Evolutionary conservation across 2,797 vertebrate species (phyloP), one percentile per base, ranked within the genome.

Genomic region (Lacerta viridis): DNA sequence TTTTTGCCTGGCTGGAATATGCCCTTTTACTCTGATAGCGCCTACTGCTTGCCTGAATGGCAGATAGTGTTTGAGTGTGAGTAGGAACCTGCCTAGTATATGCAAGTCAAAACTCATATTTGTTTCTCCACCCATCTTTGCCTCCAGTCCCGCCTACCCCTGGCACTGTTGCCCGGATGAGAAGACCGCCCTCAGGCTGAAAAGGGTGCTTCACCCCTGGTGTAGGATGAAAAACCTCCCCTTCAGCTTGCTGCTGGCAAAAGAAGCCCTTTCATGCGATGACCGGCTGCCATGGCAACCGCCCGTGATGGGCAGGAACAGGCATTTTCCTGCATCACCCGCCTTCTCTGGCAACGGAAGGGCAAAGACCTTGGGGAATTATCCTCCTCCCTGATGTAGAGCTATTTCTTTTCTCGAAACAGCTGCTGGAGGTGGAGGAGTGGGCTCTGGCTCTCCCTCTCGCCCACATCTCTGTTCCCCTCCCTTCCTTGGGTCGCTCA

Each of bases 391-490:
- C 11, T 1, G 2, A 36, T 3, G n/a, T 15, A 18, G 71, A 33
- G 36, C 71, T 23, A 23, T 72, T 72, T 72, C 36, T 33, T 36
- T 72, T 72, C 71, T 72, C 71, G 18, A 36, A n/a, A 13, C 23
- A 69, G n/a, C 64, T 20, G 76, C 43, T 3, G 39, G 23, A 15
- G 23, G 7, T 36, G n/a, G 33, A 11, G 27, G 20, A 3, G 50
- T 20, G 20, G 71, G 84, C 41, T 64, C 20, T 29, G 20, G 15
- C 36, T 36, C 17, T 5, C 4, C 25, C 66, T 43, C 0, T 1
- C 0, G 3, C 74, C 43, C 39, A 29, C 55, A 29, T 17, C 29
- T 0, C 0, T 69, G 10, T 29, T 72, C 25, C 86, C 76, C 17
- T 61, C 46, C 59, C 11, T 33, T 68, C 75, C 33, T 46, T n/a